Base-by-base conservation (phyloP, 2,113 vertebrate species). In the Rhinogobius similis region DNA sequence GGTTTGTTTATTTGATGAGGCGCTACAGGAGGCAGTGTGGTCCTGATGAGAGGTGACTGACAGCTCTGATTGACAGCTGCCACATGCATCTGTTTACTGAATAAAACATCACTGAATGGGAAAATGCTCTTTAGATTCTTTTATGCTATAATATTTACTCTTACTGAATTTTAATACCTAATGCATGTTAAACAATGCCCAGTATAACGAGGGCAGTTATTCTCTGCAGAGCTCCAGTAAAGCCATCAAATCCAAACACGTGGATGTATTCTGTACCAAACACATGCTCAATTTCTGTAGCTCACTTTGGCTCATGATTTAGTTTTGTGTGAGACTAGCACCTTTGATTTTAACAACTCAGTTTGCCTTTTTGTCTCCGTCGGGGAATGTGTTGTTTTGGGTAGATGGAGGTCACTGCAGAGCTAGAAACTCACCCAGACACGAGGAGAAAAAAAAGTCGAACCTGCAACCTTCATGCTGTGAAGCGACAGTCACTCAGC, bases 91-190 rank as follows among this genome's bases (percentile, higher is more conserved):
- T 61, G 18, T 38, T 36, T 20, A 38, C 29, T 61, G 58, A 61
- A 61, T 61, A 61, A 61, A 61, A 61, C 58, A 61, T 61, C 29
- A 12, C 18, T 38, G 16, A n/a, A n/a, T n/a, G n/a, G n/a, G n/a
- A n/a, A n/a, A n/a, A n/a, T n/a, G n/a, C n/a, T n/a, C n/a, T n/a
- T 12, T 18, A 18, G 14, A 4, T 36, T n/a, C 6, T 36, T n/a
- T 61, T 20, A 50, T 7, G 46, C 18, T n/a, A 5, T 11, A 11
- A 61, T 2, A 20, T n/a, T 4, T 59, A 18, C 26, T 20, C 16
- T 58, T 1, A 61, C 29, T 36, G 29, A 61, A 61, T 61, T 61
- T n/a, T 16, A 58, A 58, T 18, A 29, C 13, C 24, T 58, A 58
- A 5, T 14, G 10, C 21, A 18, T 58, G 52, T 55, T 13, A 26